Evolutionary conservation across 2,888 invertebrate species (phyloP), one percentile per base, ranked within the genome.

Genomic region (Cosmia pyralina): DNA sequence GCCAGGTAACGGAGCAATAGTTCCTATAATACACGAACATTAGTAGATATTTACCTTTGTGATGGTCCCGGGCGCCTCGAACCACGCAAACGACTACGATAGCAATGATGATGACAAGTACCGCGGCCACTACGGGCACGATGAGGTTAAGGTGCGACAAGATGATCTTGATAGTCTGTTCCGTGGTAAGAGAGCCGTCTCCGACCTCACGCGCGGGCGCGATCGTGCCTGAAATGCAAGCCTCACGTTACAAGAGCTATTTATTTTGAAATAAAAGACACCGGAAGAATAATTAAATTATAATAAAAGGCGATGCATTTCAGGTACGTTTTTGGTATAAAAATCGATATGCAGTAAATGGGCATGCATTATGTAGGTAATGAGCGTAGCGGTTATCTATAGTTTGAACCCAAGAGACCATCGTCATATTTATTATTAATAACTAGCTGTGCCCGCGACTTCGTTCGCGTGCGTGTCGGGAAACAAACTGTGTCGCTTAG

Each of bases 61-160:
- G 97, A 90, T 97, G 97, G 93, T 97, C 97, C 96, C 98, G 97
- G 94, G 98, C 98, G 92, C 98, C 98, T 91, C 98, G 97, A 89
- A 98, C 97, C 90, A 98, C 98, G 97, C 98, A 98, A 93, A 99
- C 98, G 93, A 99, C 98, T 93, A 98, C 97, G 93, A 99, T 97
- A 90, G 99, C 99, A 95, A 99, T 98, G 94, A 99, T 98, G 95
- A 99, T 98, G 96, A 99, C 98, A 91, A 99, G 97, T 89, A 98
- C 97, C 89, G 98, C 98, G 87, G 98, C 98, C 93, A 98, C 98
- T 90, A 99, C 98, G 73, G 99, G 99, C 91, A 99, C 98, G 96
- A 99, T 98, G 92, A 99, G 97, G 97, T 98, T 98, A 93, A 99
- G 97, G 96, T 99, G 98, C 90, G 98, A 97, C 96, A 98, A 97